A percentile compares a stretch with the other conserved stretches of the same genome.
phyloP scores from a whole-genome alignment of 1,140 invertebrate species.

The Drosophila baimaii region DNA sequence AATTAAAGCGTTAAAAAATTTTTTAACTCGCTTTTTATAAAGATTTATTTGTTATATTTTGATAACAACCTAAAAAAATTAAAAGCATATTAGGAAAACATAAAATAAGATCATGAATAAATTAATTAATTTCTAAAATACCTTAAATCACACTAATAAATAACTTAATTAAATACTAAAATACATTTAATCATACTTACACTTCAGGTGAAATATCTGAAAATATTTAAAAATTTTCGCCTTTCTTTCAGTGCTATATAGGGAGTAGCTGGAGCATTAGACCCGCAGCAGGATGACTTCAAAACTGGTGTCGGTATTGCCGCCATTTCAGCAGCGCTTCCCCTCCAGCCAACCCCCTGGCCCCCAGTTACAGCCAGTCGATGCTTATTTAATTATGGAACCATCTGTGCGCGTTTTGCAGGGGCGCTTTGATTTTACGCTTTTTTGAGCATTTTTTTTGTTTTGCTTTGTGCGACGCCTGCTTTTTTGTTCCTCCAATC shows the following conservation, averaged over 20 bases:
- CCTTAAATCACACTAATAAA: neutral
- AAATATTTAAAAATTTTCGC: too few relatives aligned
- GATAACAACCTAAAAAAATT: too few relatives aligned
- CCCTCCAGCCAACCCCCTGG: neutral
- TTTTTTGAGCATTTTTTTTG: slow-evolving; percentile 74
- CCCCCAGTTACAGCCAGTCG: slow-evolving; percentile 36
- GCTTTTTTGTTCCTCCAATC: slow-evolving; percentile 12
- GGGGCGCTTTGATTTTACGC: slow-evolving; percentile 80
- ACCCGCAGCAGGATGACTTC: slow-evolving; percentile 41
- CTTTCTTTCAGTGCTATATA: slow-evolving; percentile 4
- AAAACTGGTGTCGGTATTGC: slow-evolving; percentile 65
- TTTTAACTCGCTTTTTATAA: too few relatives aligned
- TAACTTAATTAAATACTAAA: neutral
- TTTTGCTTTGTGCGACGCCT: slow-evolving; percentile 14
- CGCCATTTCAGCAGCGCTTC: slow-evolving; percentile 30
- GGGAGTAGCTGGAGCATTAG: slow-evolving; percentile 21
- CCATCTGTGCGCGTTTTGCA: slow-evolving; percentile 76
- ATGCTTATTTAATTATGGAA: slow-evolving; percentile 80
- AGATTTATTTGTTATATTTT: neutral
- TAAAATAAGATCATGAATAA: too few relatives aligned
- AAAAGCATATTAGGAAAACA: neutral
- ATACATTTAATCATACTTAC: too few relatives aligned
- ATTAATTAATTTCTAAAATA: neutral
- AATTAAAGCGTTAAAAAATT: too few relatives aligned
- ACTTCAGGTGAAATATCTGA: too few relatives aligned